Base-by-base conservation (phyloP, 2,888 invertebrate genomes). In the Gastracanthus pulcherrimus region DNA sequence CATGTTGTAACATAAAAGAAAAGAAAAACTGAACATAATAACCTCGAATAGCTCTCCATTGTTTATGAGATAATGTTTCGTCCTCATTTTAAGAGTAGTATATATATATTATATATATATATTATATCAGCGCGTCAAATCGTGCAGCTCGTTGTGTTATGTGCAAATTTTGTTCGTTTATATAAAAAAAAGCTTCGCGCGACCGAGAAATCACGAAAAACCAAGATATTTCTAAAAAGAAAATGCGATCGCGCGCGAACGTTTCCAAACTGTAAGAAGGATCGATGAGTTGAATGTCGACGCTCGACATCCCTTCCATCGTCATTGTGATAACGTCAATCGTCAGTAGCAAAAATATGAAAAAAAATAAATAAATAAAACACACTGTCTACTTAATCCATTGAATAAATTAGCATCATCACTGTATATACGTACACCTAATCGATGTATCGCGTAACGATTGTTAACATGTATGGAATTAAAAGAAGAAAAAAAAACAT, bases 281-380 rank as follows among this genome's bases (percentile, higher is more conserved):
- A 80, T 51, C 41, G 74, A 75, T 60, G 58, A 74, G 55, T 76
- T 84, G 75, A 72, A 76, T 80, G 78, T 84, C 84, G 84, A 76
- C 84, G 83, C 86, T 86, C n/a, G n/a, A n/a, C n/a, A n/a, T n/a
- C n/a, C n/a, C n/a, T n/a, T n/a, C 83, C 88, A 90, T 91, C 89
- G 89, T 91, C 88, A 90, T 90, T 91, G 91, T 91, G 91, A 91
- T 91, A 89, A 90, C 88, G 88, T 91, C 89, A 72, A 74, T 76
- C 87, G 87, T 89, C 76, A 90, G 89, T 88, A 88, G 88, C 86
- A 86, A 85, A 83, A 86, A 84, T 86, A 87, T 86, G 87, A 86
- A 23, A 72, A 45, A 64, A 75, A 38, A 41, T 67, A 7, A 67
- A 71, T 13, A 51, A 79, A 34, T 67, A 19, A 36, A 23, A 64